Percentiles rank a stretch among this genome's conserved stretches.
phyloP scores from a whole-genome alignment of 2,888 invertebrate species.

The Linnaemya tessellans region DNA sequence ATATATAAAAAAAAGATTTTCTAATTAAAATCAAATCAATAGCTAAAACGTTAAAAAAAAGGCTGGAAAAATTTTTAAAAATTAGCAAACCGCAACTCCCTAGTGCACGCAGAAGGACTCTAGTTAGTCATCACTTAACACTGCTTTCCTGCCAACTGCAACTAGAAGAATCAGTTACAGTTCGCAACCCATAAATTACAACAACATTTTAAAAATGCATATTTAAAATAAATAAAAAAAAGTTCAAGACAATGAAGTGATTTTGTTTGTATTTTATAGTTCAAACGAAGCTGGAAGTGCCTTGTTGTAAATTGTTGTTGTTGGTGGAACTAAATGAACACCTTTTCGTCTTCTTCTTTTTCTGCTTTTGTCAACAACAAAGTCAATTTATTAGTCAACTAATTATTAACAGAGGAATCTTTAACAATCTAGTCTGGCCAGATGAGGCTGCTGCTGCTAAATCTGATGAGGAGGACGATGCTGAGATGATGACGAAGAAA shows the following conservation, averaged over 20 bases:
- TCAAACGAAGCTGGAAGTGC: conserved; percentile 15
- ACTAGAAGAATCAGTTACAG: conserved; percentile 33
- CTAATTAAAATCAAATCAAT: too few species aligned
- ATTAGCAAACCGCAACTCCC: background rate
- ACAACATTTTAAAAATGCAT: conserved; percentile 29
- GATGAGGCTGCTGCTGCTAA: conserved; percentile 6
- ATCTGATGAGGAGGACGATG: too few species aligned
- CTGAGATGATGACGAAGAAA: conserved; percentile 30
- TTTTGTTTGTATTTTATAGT: conserved; percentile 39
- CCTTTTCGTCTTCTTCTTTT: conserved; percentile 7
- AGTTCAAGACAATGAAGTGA: conserved; percentile 37
- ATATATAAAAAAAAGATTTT: too few species aligned
- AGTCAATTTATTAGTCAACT: conserved; percentile 65
- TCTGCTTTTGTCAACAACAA: conserved; percentile 52
- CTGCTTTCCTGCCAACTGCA: background rate
- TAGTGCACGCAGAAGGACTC: background rate
- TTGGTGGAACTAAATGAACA: background rate
- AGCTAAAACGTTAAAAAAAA: too few species aligned
- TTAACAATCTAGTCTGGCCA: conserved; percentile 41
- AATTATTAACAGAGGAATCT: conserved; percentile 61
- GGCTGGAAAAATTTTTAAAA: background rate
- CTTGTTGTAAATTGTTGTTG: background rate
- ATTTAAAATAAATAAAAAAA: conserved; percentile 19
- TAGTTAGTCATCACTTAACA: background rate
- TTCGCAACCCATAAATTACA: conserved; percentile 48